Percentiles rank a stretch among this genome's conserved stretches.
These are phyloP conservation scores for Hyalella azteca DNA, from an alignment of 2,888 invertebrate genomes.

Conservation along the genomic window DNA sequence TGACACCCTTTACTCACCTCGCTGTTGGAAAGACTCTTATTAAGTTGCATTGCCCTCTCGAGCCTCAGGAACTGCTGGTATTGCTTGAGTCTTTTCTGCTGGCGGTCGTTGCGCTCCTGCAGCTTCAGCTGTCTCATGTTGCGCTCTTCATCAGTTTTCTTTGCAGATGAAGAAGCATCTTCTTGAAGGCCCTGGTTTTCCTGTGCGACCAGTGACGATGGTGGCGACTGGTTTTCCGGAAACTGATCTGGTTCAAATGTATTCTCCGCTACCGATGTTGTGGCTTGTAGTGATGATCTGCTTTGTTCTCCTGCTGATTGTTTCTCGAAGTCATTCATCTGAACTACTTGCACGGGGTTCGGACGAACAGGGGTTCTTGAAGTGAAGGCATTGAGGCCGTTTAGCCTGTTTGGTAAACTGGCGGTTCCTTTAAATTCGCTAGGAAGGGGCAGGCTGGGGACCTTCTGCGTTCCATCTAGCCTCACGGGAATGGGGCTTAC, in stretches of 20 bases:
- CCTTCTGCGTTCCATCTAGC: background rate
- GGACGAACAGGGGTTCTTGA: background rate
- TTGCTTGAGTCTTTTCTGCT: slow-evolving; percentile 1
- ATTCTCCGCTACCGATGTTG: too few species aligned
- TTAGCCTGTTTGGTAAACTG: too few species aligned
- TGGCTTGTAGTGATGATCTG: too few species aligned
- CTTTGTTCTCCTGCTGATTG: background rate
- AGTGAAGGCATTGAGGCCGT: background rate
- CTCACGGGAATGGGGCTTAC: background rate
- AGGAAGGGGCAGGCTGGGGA: background rate
- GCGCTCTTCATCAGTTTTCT: background rate
- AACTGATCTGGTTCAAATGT: too few species aligned
- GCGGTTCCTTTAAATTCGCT: background rate
- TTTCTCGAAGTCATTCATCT: background rate
- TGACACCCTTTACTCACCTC: too few species aligned
- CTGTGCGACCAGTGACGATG: background rate
- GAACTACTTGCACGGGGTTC: background rate
- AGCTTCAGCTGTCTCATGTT: slow-evolving; percentile 14
- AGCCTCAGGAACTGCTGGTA: slow-evolving; percentile 26
- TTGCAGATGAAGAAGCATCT: background rate
- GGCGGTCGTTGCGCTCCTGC: slow-evolving; percentile 20
- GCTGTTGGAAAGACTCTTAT: too few species aligned
- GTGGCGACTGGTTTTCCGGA: background rate
- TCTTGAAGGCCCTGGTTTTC: background rate
- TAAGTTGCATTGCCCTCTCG: background rate